Percentiles rank a stretch among this genome's conserved stretches.
These are phyloP conservation scores for Dicerorhinus sumatrensis DNA, from an alignment of 2,113 vertebrate species.

Conservation along the genomic window DNA sequence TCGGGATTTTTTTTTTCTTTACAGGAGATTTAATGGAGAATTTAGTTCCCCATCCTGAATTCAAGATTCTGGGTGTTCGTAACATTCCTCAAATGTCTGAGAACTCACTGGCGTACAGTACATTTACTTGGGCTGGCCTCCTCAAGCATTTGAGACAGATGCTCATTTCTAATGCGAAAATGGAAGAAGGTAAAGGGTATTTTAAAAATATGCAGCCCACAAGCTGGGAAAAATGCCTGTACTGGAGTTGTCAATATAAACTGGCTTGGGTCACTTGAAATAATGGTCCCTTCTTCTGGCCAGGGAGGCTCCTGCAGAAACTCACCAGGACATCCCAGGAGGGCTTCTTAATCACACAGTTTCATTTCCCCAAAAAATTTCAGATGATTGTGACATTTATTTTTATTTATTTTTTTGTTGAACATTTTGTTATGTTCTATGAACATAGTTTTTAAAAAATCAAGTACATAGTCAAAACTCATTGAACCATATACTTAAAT, in stretches of 20 bases:
- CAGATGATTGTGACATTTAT: neutral
- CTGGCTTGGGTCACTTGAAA: neutral
- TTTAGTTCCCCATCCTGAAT: constrained; percentile 95
- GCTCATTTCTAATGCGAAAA: constrained; percentile 95
- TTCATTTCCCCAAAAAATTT: constrained; percentile 9
- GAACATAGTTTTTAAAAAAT: constrained; percentile 26
- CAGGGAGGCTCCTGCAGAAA: neutral
- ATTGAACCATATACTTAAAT: neutral
- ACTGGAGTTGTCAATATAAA: constrained; percentile 21
- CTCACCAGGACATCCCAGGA: neutral
- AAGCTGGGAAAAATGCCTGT: constrained; percentile 31
- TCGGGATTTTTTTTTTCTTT: constrained; percentile 57
- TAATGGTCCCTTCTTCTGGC: constrained; percentile 33
- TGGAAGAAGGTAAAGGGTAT: constrained; percentile 94
- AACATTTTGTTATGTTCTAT: neutral
- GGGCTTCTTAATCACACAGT: neutral
- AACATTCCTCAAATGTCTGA: constrained; percentile 96
- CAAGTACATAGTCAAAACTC: neutral
- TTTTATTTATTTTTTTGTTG: neutral
- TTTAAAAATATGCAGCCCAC: constrained; percentile 73
- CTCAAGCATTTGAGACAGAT: constrained; percentile 96
- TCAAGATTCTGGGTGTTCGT: constrained; percentile 93
- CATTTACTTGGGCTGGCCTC: constrained; percentile 94
- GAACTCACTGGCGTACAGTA: constrained; percentile 91
- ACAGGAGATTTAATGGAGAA: constrained; percentile 93